Conservation (phyloP, 2,113 vertebrate species). For the Percina caprodes region DNA sequence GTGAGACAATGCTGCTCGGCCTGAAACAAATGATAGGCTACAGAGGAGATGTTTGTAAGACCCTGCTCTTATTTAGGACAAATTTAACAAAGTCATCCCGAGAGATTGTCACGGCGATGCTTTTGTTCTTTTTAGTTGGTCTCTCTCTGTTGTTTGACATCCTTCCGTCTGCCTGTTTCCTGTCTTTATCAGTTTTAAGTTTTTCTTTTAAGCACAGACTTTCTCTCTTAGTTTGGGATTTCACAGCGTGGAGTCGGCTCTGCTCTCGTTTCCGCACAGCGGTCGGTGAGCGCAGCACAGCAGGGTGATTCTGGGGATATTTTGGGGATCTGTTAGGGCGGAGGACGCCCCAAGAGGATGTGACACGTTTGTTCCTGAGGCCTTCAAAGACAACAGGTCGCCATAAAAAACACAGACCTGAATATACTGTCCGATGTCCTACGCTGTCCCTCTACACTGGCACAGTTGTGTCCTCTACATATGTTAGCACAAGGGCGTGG, state of each 20-base stretch:
- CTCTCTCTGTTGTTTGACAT: background rate
- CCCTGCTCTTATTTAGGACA: background rate
- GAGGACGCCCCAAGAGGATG: background rate
- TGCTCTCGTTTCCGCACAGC: slow-evolving; percentile 26
- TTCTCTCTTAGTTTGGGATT: background rate
- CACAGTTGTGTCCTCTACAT: background rate
- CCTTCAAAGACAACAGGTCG: slow-evolving; percentile 30
- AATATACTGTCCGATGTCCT: background rate
- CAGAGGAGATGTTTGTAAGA: background rate
- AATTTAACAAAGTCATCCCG: background rate
- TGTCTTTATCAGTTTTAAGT: background rate
- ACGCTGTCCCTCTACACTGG: background rate
- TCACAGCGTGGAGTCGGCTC: slow-evolving; percentile 9
- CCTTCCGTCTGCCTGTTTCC: background rate
- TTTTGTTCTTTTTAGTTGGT: background rate
- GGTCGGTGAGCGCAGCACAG: slow-evolving; percentile 18
- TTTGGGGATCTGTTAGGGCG: slow-evolving; percentile 18
- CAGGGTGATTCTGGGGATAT: slow-evolving; percentile 39
- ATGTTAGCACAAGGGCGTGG: background rate
- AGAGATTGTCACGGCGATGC: background rate
- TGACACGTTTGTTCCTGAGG: slow-evolving; percentile 6
- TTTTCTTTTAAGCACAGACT: background rate
- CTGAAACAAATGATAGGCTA: background rate
- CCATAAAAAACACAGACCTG: background rate
- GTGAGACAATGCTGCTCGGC: background rate